These are phyloP conservation scores for Rhamphomyia laevipes DNA, from an alignment of 2,888 invertebrate genomes.

Conservation along the genomic window DNA sequence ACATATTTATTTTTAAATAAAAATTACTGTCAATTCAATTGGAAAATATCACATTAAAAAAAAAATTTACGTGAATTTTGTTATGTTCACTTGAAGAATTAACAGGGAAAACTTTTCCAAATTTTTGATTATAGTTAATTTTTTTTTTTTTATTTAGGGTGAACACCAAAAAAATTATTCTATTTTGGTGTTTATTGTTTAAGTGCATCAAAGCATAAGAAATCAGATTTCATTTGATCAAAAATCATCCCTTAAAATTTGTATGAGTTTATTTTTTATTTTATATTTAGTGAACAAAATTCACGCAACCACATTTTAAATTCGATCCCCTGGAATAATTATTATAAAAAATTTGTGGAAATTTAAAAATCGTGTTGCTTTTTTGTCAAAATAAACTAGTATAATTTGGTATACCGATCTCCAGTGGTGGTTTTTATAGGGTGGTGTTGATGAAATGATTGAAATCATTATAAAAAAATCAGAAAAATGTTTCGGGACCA, in stretches of 20 bases:
- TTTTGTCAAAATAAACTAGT: conserved; percentile 29
- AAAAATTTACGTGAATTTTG: background rate
- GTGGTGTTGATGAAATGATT: too few relatives aligned
- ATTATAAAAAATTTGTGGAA: background rate
- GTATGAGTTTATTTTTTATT: background rate
- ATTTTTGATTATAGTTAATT: too few relatives aligned
- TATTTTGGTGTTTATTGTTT: conserved; percentile 8
- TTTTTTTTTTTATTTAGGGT: too few relatives aligned
- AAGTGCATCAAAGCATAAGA: conserved; percentile 12
- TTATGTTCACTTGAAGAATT: too few relatives aligned
- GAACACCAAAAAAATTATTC: too few relatives aligned
- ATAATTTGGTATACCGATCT: too few relatives aligned
- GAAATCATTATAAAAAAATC: too few relatives aligned
- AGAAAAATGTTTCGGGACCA: too few relatives aligned
- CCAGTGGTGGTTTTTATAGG: too few relatives aligned
- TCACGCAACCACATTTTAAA: conserved; percentile 8
- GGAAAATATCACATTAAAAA: conserved; percentile 24
- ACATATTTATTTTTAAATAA: background rate
- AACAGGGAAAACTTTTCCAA: too few relatives aligned
- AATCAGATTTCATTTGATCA: conserved; percentile 5
- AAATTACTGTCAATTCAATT: conserved; percentile 14
- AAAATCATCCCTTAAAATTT: conserved; percentile 14
- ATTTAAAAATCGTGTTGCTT: conserved; percentile 27
- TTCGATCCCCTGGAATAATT: conserved; percentile 12
- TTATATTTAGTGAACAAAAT: background rate